Conservation (phyloP, 2,797 vertebrate species). For the Anabacerthia variegaticeps region DNA sequence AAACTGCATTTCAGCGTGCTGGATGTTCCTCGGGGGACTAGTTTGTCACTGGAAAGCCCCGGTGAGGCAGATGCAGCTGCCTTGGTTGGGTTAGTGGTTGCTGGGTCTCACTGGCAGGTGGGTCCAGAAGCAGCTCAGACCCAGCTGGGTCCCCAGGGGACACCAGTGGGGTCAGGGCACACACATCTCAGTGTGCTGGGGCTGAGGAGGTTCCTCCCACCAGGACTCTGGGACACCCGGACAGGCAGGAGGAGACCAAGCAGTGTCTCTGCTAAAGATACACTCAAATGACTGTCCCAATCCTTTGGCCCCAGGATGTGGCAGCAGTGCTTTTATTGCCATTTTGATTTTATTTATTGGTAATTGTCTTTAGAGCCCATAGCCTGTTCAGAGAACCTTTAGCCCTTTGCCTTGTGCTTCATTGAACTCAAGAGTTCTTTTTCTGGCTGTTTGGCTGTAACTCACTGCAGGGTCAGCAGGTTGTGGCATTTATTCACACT, state of each 20-base stretch:
- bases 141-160: accelerated
- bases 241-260: not conserved
- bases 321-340: not conserved
- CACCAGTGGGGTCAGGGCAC: not conserved
- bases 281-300: not conserved
- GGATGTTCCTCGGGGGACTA: not conserved
- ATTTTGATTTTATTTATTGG: not conserved
- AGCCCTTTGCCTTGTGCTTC: not conserved
- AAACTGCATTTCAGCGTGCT: not conserved
- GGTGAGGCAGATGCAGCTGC: not conserved
- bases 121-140: not conserved
- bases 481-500: not conserved
- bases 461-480: not conserved
- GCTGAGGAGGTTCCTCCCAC: not conserved
- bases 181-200: accelerated
- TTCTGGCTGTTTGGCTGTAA: not conserved
- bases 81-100: accelerated
- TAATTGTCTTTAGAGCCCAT: not conserved
- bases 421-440: not conserved
- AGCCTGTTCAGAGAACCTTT: not conserved
- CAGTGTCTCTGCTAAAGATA: not conserved
- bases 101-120: not conserved
- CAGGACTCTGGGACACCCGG: accelerated
- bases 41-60: not conserved
- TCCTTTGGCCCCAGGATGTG: not conserved